These are phyloP conservation scores for Parazoanthus swiftii DNA, from an alignment of 92 coral and sea anemone species.

Conservation along the genomic window DNA sequence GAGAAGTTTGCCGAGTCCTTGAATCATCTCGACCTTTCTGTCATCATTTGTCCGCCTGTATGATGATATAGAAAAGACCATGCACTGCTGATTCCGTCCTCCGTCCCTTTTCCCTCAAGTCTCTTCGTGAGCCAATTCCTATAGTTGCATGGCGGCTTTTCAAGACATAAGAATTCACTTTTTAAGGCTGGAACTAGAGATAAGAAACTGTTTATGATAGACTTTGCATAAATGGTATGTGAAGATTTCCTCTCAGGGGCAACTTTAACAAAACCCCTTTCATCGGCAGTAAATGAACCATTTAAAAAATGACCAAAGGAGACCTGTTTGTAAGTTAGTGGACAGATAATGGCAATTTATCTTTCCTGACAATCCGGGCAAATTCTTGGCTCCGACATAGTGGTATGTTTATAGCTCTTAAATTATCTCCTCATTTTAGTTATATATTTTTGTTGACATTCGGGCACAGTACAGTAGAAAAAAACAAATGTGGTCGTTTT, in stretches of 20 bases:
- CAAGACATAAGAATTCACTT: too few relatives aligned
- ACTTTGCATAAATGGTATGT: background rate
- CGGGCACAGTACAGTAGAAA: background rate
- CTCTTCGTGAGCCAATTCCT: background rate
- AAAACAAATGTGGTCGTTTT: background rate
- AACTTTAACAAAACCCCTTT: background rate
- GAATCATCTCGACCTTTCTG: background rate
- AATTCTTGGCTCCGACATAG: conserved; percentile 17
- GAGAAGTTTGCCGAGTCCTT: background rate
- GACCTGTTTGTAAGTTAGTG: background rate
- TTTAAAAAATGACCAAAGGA: conserved; percentile 27
- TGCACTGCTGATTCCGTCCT: too few relatives aligned
- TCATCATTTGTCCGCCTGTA: background rate
- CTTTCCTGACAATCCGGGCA: conserved; percentile 25
- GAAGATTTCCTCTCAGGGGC: background rate
- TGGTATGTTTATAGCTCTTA: too few relatives aligned
- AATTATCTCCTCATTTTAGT: background rate
- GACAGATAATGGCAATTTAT: background rate
- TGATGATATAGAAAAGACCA: too few relatives aligned
- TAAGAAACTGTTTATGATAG: background rate
- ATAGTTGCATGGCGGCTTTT: background rate
- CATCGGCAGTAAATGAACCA: conserved; percentile 18
- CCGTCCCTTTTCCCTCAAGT: too few relatives aligned
- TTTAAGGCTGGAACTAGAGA: too few relatives aligned
- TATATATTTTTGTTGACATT: background rate